Evolutionary conservation across 2,888 invertebrate species (phyloP), one percentile per base, ranked within the genome.

Genomic region (Campaea margaritaria): DNA sequence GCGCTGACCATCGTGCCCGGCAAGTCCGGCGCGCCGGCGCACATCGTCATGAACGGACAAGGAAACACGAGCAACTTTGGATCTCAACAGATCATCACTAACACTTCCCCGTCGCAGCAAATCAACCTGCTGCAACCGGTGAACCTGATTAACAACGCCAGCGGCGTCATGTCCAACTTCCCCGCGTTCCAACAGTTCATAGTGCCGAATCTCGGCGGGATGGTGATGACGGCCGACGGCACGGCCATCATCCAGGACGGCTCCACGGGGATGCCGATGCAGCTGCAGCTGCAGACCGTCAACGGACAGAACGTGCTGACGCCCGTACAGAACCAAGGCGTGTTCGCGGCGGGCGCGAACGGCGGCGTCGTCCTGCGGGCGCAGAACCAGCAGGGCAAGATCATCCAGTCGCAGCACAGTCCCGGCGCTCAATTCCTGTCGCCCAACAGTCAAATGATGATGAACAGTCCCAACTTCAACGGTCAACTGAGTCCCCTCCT

Each of bases 221-320:
- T 97, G 95, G 96, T 97, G 0, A 96, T 97, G 96, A 95, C 96
- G 10, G 95, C 96, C 0, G 96, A 96, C 74, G 96, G 95, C 28
- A 95, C 96, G 0, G 96, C 96, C 0, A 93, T 97, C 45, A 93
- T 97, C 44, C 96, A 95, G 79, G 96, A 96, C 67, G 93, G 95
- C 15, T 93, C 94, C 0, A 94, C 95, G 39, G 92, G 92, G 28
- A 93, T 96, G 72, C 95, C 95, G 0, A 94, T 96, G 94, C 96
- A 96, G 70, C 76, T 96, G 12, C 96, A 97, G 76, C 93, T 97
- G 65, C 96, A 96, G 76, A 96, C 96, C 62, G 96, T 96, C 0
- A 96, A 96, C 74, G 96, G 96, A 0, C 96, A 96, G 69, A 96
- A 96, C 71, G 95, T 96, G 11, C 80, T 96, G 47, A 96, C 96